Evolutionary conservation across 1,140 invertebrate genomes (phyloP).

Genomic region (Oncopeltus fasciatus): DNA sequence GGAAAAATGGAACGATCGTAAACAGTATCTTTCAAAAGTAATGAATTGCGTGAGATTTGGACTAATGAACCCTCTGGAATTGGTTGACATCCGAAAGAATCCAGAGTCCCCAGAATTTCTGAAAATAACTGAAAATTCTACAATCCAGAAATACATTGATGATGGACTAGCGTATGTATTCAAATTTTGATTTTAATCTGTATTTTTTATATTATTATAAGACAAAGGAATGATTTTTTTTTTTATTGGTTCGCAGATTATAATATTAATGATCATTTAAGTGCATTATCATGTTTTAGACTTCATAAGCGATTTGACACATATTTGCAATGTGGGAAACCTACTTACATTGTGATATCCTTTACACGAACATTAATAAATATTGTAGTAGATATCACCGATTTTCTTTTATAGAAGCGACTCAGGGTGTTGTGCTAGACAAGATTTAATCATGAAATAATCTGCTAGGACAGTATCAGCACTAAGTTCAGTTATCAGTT

Average conservation of each 20-base stretch:
- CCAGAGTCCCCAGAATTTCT: constrained; percentile 52
- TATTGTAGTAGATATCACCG: too few species aligned
- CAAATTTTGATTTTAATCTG: neutral
- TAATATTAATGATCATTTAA: neutral
- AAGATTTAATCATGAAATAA: too few species aligned
- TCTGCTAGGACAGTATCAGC: too few species aligned
- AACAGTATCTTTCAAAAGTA: constrained; percentile 37
- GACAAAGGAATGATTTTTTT: neutral
- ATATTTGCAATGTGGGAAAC: neutral
- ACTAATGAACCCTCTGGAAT: constrained; percentile 54
- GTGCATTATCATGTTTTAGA: neutral
- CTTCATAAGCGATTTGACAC: neutral
- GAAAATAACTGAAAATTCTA: constrained; percentile 43
- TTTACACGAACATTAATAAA: too few species aligned
- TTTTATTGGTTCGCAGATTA: neutral
- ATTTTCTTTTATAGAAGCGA: too few species aligned
- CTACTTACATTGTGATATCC: neutral
- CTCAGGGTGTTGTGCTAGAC: too few species aligned
- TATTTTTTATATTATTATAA: neutral
- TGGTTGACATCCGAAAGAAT: constrained; percentile 51
- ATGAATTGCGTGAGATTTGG: constrained; percentile 53
- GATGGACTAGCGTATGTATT: constrained; percentile 48
- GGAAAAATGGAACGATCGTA: constrained; percentile 44
- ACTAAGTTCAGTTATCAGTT: too few species aligned
- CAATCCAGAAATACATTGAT: constrained; percentile 54